These are phyloP conservation scores for Diaperis boleti DNA, from an alignment of 2,888 invertebrate genomes.

Conservation along the genomic window DNA sequence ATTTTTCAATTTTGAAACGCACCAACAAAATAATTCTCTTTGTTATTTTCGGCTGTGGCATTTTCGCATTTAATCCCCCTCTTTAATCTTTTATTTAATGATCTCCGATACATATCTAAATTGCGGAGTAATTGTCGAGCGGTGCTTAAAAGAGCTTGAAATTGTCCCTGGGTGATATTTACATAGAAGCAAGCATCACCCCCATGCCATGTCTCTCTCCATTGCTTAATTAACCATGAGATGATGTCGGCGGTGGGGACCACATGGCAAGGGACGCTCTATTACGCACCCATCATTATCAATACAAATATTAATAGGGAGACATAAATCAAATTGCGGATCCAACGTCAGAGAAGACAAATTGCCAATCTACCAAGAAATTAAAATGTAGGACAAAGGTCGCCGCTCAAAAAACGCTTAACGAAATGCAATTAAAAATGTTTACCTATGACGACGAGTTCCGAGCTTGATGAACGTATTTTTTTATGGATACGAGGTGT, in stretches of 20 bases:
- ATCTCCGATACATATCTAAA: constrained; percentile 65
- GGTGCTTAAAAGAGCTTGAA: constrained; percentile 68
- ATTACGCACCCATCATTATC: constrained; percentile 42
- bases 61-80: constrained; percentile 13
- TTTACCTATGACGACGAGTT: constrained; percentile 2
- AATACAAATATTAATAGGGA: constrained; percentile 43
- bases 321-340: constrained; percentile 40
- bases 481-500: no score
- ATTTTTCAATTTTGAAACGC: constrained; percentile 10
- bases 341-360: constrained; percentile 35
- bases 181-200: constrained; percentile 58
- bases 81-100: constrained; percentile 30
- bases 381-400: constrained; percentile 28
- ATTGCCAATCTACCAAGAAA: constrained; percentile 37
- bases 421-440: constrained; percentile 9
- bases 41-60: constrained; percentile 10
- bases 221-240: constrained; percentile 65
- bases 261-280: constrained; percentile 41
- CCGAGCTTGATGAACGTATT: constrained; percentile 1
- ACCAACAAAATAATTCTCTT: neutral
- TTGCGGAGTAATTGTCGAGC: constrained; percentile 66
- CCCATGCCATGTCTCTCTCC: constrained; percentile 55
- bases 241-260: constrained; percentile 50
- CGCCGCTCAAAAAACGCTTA: constrained; percentile 15
- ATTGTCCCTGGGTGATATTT: constrained; percentile 65